A percentile compares a stretch with the other conserved stretches of the same genome.
These are phyloP conservation scores for Choloepus didactylus DNA, from an alignment of 2,797 vertebrate species.

Conservation along the genomic window DNA sequence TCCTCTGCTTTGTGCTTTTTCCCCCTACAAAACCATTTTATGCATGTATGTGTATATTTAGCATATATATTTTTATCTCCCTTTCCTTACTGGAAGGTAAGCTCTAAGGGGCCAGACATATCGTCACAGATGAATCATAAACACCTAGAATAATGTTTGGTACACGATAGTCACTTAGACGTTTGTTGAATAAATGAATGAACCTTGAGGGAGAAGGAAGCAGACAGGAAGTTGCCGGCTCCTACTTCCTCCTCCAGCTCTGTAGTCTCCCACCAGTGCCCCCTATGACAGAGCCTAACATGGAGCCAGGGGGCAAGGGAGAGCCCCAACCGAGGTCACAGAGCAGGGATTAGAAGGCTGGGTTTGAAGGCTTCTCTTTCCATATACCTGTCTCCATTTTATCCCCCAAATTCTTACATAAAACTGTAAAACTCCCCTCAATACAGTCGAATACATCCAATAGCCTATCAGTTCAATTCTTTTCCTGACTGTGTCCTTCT, in stretches of 20 bases:
- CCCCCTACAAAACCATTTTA: background rate
- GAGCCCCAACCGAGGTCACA: background rate
- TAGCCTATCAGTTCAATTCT: background rate
- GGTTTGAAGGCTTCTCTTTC: background rate
- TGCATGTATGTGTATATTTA: background rate
- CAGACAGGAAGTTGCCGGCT: background rate
- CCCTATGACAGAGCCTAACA: background rate
- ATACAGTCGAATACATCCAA: background rate
- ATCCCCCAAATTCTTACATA: conserved; percentile 1
- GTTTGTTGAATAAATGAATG: background rate
- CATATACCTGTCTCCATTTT: background rate
- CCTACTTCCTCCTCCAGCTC: background rate
- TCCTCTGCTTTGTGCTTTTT: background rate
- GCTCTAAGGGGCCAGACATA: background rate
- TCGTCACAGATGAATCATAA: background rate
- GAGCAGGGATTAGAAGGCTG: background rate
- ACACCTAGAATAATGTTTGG: background rate
- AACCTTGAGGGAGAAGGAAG: background rate
- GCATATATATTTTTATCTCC: background rate
- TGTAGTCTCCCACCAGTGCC: background rate
- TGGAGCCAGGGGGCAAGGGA: background rate
- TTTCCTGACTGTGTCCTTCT: background rate
- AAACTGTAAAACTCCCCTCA: background rate
- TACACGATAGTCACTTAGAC: background rate
- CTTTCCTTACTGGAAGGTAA: conserved; percentile 1